A percentile compares a stretch with the other conserved stretches of the same genome.
These are phyloP conservation scores for Serinus canaria DNA, from an alignment of 2,113 vertebrate genomes.

Conservation along the genomic window DNA sequence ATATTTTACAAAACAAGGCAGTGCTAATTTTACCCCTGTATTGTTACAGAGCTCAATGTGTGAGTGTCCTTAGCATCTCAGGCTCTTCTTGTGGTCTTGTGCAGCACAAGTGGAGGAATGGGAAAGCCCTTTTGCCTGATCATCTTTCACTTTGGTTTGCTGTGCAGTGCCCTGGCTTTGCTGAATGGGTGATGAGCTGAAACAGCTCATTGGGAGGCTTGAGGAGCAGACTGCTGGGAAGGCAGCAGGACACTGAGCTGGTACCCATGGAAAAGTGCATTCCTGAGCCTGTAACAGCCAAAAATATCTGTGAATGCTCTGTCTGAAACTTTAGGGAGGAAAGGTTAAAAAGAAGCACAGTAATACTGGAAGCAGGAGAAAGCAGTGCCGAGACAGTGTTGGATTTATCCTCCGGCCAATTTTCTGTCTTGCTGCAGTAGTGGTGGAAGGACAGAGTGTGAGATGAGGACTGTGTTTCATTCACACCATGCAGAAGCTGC, in stretches of 20 bases:
- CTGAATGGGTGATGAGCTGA: not conserved
- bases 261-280: slow-evolving; percentile 28
- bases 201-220: not conserved
- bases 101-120: not conserved
- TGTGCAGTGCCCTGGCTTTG: not conserved
- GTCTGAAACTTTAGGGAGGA: not conserved
- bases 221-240: not conserved
- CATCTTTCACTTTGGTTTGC: not conserved
- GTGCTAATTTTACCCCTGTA: not conserved
- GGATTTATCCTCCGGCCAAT: not conserved
- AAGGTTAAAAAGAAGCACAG: slow-evolving; percentile 7
- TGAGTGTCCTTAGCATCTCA: not conserved
- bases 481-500: not conserved
- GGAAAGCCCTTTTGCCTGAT: not conserved
- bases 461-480: not conserved
- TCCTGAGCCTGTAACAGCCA: not conserved
- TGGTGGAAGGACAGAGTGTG: not conserved
- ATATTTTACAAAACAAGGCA: not conserved
- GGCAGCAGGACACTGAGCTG: not conserved
- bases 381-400: not conserved
- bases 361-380: not conserved
- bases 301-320: not conserved
- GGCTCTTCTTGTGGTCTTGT: not conserved
- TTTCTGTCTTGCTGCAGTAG: not conserved
- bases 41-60: not conserved